A percentile compares a stretch with the other conserved stretches of the same genome.
These are phyloP conservation scores for Oreocharis arfaki DNA, from an alignment of 2,113 vertebrate genomes.

Conservation along the genomic window DNA sequence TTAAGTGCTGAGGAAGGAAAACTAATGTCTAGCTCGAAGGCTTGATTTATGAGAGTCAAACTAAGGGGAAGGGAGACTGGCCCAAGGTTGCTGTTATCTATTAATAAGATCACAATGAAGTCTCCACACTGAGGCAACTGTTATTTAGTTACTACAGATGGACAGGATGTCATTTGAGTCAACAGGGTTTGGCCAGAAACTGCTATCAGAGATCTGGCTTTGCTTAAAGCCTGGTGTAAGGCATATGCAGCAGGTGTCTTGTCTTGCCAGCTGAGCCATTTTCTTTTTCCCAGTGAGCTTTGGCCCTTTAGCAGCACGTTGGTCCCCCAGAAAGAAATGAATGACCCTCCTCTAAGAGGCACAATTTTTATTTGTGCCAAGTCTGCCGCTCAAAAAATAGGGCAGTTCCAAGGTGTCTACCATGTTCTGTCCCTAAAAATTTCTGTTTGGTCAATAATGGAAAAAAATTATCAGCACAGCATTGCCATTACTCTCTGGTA, in stretches of 20 bases:
- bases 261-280: not conserved
- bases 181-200: not conserved
- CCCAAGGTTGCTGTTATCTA: not conserved
- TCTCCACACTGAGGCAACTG: not conserved
- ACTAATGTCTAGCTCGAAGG: not conserved
- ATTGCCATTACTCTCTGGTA: not conserved
- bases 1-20: not conserved
- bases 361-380: not conserved
- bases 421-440: not conserved
- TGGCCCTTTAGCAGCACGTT: not conserved
- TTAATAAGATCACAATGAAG: not conserved
- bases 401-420: not conserved
- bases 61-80: not conserved
- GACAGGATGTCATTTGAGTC: not conserved
- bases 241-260: not conserved
- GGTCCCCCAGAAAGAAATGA: not conserved
- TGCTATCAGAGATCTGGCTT: not conserved
- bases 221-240: not conserved
- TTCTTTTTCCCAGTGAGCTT: not conserved
- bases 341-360: not conserved
- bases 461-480: not conserved
- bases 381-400: not conserved
- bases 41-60: not conserved
- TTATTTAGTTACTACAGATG: conserved; percentile 4
- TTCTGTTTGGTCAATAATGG: not conserved